phyloP scores from a whole-genome alignment of 2,113 vertebrate genomes.

The Dendrocopos noguchii region DNA sequence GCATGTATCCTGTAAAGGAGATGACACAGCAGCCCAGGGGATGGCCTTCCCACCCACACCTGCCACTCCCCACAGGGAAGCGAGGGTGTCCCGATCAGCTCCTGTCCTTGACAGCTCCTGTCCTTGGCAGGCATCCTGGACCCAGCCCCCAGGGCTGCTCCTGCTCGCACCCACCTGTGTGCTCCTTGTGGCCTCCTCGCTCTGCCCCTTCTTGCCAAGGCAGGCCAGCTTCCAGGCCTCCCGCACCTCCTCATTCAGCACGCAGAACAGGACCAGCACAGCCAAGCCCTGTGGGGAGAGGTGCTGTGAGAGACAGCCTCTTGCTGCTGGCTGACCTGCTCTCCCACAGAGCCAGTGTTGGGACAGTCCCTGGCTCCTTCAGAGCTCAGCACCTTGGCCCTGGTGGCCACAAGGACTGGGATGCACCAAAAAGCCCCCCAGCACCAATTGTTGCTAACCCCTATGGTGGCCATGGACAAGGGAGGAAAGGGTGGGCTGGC shows the following conservation, averaged over 20 bases:
- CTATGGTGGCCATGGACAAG: background rate
- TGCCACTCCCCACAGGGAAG: rapidly evolving
- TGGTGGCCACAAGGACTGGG: background rate
- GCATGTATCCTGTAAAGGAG: background rate
- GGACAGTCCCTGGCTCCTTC: background rate
- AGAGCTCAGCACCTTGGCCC: rapidly evolving
- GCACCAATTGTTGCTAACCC: background rate
- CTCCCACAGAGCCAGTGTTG: rapidly evolving
- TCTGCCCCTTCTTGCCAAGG: conserved; percentile 86
- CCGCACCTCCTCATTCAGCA: conserved; percentile 90
- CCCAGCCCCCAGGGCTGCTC: background rate
- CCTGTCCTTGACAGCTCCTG: background rate
- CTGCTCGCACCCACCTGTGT: conserved; percentile 80
- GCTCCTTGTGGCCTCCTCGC: conserved; percentile 83
- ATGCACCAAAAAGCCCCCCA: background rate
- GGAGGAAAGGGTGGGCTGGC: background rate
- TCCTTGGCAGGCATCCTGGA: background rate
- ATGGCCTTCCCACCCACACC: background rate
- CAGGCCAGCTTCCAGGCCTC: conserved; percentile 92
- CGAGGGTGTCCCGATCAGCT: rapidly evolving
- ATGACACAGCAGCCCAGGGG: rapidly evolving
- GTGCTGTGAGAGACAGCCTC: background rate
- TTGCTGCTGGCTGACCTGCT: background rate
- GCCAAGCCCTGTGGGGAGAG: conserved; percentile 82
- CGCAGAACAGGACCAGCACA: conserved; percentile 89